Evolutionary conservation across 2,113 vertebrate genomes (phyloP), one percentile per base, ranked within the genome.

Genomic region (Dunckerocampus dactyliophorus): DNA sequence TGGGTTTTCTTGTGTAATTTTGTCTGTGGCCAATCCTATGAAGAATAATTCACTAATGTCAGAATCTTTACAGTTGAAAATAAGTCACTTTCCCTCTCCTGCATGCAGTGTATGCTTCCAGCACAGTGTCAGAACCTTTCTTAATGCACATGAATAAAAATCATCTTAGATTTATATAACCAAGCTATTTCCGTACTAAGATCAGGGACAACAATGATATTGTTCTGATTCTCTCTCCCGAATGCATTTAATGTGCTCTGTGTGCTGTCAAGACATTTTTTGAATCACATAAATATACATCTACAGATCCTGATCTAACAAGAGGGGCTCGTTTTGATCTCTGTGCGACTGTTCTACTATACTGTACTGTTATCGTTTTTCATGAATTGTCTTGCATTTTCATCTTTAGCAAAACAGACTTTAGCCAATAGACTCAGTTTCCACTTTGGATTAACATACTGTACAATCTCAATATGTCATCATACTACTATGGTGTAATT

Each of bases 1-100:
- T 57, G 49, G 48, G 53, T 79, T 81, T 75, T 49, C 48, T 69
- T 65, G 65, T 68, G 65, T 66, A 79, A 69, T 55, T 16, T 53
- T 10, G 15, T 53, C 19, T 42, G 34, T 39, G 31, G 39, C 21
- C 34, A 55, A 34, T 37, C 53, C 34, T 55, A 17, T n/a, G 13
- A 39, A 13, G 11, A 55, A 39, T 20, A 2, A 54, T 2, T 43
- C 3, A 14, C 60, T 71, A 59, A 17, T 34, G 8, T 66, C 62
- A 22, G 69, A 80, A 82, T 74, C 77, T 81, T 82, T 73, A 74
- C 50, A 72, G 47, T 20, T 47, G 46, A 47, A 77, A 70, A 60
- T 11, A 76, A 74, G 74, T 72, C 53, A 54, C 46, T 70, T 76
- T 76, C 39, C 42, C 52, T 69, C 45, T 71, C 62, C 54, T 75